Base-by-base conservation (phyloP, 2,797 vertebrate species). In the Acanthurus leucopareius region DNA sequence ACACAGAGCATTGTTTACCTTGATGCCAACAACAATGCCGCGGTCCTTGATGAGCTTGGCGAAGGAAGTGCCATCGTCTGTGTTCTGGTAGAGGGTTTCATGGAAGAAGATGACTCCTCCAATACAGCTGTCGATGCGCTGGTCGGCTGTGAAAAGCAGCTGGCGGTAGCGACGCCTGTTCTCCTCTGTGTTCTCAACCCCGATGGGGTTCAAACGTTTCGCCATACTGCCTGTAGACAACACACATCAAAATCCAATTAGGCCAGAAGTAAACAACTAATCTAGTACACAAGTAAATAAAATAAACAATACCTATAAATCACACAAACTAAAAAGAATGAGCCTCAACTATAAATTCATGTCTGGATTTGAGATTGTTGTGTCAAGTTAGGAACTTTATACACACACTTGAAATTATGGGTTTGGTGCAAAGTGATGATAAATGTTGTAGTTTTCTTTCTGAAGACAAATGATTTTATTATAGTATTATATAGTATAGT, bases 51-150 rank as follows among this genome's bases (percentile, higher is more conserved):
- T 97, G 86, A 97, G 92, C 82, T 96, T 92, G 70, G 97, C 89
- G 0, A 99, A 99, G 58, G 92, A 62, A 1, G 96, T 96, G 56
- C 97, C 97, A 0, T 97, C 97, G 0, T 99, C 97, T 0, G 97
- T 94, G 89, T 91, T 97, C 94, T 99, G 98, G 93, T 99, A 99
- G 80, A 99, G 95, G 3, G 98, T 99, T 94, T 99, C 98, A 0
- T 99, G 98, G 95, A 99, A 99, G 94, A 99, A 99, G 89, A 99
- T 99, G 73, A 99, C 97, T 0, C 98, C 98, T 0, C 98, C 98
- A 1, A 99, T 98, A 62, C 96, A 99, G 74, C 90, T 96, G 92
- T 98, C 95, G 52, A 99, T 96, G 79, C 98, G 94, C 88, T 97
- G 93, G 76, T 99, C 97, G 0, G 97, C 97, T 0, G 96, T 96